Evolutionary conservation across 2,888 invertebrate species (phyloP), one percentile per base, ranked within the genome.

Genomic region (Metalampra italica): DNA sequence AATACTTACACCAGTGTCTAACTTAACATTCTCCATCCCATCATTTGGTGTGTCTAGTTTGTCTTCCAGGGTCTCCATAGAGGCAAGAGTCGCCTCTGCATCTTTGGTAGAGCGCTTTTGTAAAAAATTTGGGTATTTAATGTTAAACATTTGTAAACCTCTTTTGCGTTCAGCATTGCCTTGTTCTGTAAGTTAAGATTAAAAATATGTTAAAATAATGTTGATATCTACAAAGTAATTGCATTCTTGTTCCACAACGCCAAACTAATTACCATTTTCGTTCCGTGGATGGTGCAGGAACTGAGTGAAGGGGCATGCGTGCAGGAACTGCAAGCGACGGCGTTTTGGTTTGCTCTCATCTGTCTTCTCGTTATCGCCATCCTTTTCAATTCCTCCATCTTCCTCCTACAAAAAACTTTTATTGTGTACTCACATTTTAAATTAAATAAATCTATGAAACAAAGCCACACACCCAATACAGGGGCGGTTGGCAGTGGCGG

Each of bases 1-100:
- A 14, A 29, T 39, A 75, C 78, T 78, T 69, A 87, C 90, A 59
- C 82, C 86, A 41, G 85, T 76, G 59, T 93, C 93, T 51, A 94
- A 75, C 71, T 94, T 93, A 7, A 95, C 90, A 61, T 92, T 94
- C 73, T 94, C 94, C 88, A 95, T 91, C 29, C 94, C 95, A 69
- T 94, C 94, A 66, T 93, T 93, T 48, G 93, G 93, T 12, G 92
- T 91, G 58, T 92, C 92, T 47, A 92, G 90, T 58, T 93, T 93
- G 62, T 95, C 95, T 68, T 95, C 95, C 41, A 95, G 82, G 0
- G 95, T 95, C 77, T 96, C 96, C 91, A 94, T 93, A 7, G 95
- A 95, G 0, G 96, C 95, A 45, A 96, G 86, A 14, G 94, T 93
- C 7, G 94, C 94, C 59, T 92, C 92, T n/a, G 81, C 77, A 51